Evolutionary conservation across 2,888 invertebrate species (phyloP).

Genomic region (Caenorhabditis angaria): DNA sequence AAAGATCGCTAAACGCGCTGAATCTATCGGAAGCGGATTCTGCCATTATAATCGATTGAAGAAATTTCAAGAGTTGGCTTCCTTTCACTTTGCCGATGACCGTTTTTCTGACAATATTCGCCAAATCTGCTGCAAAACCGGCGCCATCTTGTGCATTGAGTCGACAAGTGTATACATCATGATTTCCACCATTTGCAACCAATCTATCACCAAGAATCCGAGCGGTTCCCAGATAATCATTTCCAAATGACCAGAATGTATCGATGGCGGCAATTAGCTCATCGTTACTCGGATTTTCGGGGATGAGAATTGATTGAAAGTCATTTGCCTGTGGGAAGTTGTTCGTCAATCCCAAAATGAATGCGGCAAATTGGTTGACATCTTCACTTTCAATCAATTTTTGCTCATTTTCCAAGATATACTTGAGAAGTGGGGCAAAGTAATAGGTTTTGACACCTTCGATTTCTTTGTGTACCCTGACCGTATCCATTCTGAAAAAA

Average conservation of each 20-base stretch:
- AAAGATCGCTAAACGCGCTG: background rate
- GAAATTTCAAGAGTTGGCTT: background rate
- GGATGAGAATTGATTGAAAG: background rate
- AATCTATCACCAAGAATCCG: background rate
- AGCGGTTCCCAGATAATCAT: background rate
- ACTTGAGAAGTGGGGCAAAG: background rate
- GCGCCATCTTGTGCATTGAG: background rate
- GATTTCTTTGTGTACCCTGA: background rate
- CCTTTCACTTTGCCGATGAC: background rate
- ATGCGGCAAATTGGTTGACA: background rate
- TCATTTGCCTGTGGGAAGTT: background rate
- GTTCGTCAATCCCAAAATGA: background rate
- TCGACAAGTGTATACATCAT: background rate
- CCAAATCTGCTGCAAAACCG: background rate
- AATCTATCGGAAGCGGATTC: background rate
- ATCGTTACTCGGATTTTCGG: background rate
- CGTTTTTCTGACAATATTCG: background rate
- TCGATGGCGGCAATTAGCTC: background rate
- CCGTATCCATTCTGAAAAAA: background rate
- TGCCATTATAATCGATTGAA: background rate
- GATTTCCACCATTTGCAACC: background rate
- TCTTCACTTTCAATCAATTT: background rate
- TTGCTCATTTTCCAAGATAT: background rate
- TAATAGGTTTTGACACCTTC: background rate
- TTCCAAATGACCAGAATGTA: background rate